Conservation (phyloP, 2,113 vertebrate genomes). For the Macrotus californicus region DNA sequence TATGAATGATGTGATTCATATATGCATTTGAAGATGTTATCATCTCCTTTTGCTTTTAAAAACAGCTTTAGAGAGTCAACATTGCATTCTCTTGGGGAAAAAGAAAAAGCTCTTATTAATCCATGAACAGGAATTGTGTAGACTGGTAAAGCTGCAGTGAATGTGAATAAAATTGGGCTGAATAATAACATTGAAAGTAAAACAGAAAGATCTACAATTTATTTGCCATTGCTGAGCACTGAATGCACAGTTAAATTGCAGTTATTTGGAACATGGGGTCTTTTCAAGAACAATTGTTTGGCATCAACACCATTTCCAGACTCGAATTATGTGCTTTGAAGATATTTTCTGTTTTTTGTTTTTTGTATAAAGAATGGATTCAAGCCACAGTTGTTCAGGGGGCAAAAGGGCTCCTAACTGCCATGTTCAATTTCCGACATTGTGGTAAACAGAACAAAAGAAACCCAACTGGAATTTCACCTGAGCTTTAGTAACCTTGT, state of each 20-base stretch:
- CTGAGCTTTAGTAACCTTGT: constrained; percentile 1
- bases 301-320: constrained; percentile 43
- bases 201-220: constrained; percentile 58
- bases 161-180: constrained; percentile 56
- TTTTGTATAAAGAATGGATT: constrained; percentile 18
- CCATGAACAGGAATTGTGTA: constrained; percentile 33
- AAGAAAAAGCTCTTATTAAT: constrained; percentile 53
- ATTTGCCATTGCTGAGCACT: constrained; percentile 47
- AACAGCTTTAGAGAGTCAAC: constrained; percentile 37
- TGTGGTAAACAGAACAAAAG: constrained; percentile 41
- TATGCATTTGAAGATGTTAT: constrained; percentile 41
- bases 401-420: constrained; percentile 19
- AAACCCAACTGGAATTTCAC: constrained; percentile 34
- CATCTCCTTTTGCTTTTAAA: constrained; percentile 32
- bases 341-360: constrained; percentile 4
- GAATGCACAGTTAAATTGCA: constrained; percentile 57
- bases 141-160: constrained; percentile 45
- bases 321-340: constrained; percentile 41
- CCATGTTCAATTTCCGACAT: constrained; percentile 32
- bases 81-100: constrained; percentile 19
- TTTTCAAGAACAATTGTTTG: constrained; percentile 58
- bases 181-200: constrained; percentile 65
- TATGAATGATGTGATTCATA: constrained; percentile 28
- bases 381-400: constrained; percentile 23
- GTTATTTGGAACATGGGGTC: constrained; percentile 56